Evolutionary conservation across 2,113 vertebrate species (phyloP), one percentile per base, ranked within the genome.

Genomic region (Eulemur rufifrons): DNA sequence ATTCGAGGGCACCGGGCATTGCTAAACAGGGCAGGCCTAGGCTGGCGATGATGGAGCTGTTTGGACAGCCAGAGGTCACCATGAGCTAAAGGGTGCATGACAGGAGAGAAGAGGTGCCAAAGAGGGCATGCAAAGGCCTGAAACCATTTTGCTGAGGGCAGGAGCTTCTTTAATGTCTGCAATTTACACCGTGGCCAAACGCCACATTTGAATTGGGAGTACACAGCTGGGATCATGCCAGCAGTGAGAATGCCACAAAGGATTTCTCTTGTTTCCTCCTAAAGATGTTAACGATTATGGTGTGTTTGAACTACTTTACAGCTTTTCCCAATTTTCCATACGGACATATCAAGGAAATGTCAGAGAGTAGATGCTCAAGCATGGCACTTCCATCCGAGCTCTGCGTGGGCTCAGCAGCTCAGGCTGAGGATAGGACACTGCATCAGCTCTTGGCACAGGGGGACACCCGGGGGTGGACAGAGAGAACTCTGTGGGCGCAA

Each of bases 21-120:
- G 42, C 52, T 59, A 37, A 27, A n/a, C 6, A 73, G 50, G 63
- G 20, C 45, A 78, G 63, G 52, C 42, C 25, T 27, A 45, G 73
- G 27, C 84, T 93, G n/a, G 32, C 71, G 47, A 54, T 11, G 2
- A 0, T 39, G 32, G 59, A 52, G 14, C 12, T 86, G 21, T 54
- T n/a, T 91, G 87, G 54, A 47, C 45, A 97, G 45, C 42, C 87
- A 89, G n/a, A 91, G 54, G 54, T 94, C 42, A 83, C 63, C 71
- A 9, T 34, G 42, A 86, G n/a, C 61, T 32, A 78, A 52, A 66
- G 3, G 3, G 23, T 23, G 21, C 34, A 39, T 45, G 54, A 39
- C 2, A 37, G 66, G 32, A 76, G 15, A 77, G 18, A 45, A 66
- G 54, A 76, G 2, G 10, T 27, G 5, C 27, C 63, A 66, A 20